Evolutionary conservation across 2,113 vertebrate genomes (phyloP), one percentile per base, ranked within the genome.

Genomic region (Fulica atra): DNA sequence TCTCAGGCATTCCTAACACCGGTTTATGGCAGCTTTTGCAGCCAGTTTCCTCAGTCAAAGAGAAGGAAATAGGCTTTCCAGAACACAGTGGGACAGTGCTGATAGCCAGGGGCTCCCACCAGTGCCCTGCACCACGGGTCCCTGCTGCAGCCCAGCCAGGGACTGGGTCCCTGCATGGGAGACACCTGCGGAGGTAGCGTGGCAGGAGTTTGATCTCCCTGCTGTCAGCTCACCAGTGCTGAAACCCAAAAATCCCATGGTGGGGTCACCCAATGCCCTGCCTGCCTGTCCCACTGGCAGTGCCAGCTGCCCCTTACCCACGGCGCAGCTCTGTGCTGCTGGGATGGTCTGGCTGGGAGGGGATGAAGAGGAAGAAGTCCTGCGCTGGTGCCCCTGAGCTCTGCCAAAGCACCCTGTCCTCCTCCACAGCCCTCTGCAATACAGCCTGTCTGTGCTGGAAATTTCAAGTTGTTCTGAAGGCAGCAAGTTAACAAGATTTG

Each of bases 401-500:
- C 17, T 1, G 2, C 11, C 48, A 56, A 61, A 63, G 36, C 78
- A 29, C 29, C 26, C 54, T 1, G 2, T 18, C 44, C 73, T 59
- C n/a, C 63, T 15, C 64, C 1, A 1, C 50, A 73, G 56, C 48
- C 15, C 48, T 35, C 63, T 72, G 68, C 66, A 86, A 28, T 4
- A 33, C 77, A 74, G 61, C 42, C 69, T 74, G 69, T 12, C 72
- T 35, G 42, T 7, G 42, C 53, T 85, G 85, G 85, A 76, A 81
- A 95, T 89, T 84, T 68, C 88, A 64, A 96, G 69, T 95, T 79
- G 77, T 74, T 95, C 80, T 57, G 51, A 95, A 93, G 69, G 86
- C 93, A 89, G 95, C 51, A 93, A 95, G 93, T 95, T 71, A 93
- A 90, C 82, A 74, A 95, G 94, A 91, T 95, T 93, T 91, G 92